These are phyloP conservation scores for Clarias laeviceps DNA, from an alignment of 2,797 vertebrate species.

Conservation along the genomic window DNA sequence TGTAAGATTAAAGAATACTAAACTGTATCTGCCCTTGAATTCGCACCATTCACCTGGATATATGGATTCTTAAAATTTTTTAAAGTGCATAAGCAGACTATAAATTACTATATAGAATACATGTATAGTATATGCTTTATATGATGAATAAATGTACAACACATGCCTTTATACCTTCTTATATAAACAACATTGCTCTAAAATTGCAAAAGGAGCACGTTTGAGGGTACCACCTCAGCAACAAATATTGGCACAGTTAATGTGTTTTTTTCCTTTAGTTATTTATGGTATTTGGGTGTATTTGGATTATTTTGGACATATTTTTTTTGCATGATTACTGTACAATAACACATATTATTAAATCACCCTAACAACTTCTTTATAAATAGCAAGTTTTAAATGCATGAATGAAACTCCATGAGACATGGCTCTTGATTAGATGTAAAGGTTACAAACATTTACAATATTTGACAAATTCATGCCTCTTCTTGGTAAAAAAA, in stretches of 20 bases:
- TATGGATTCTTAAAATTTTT: neutral
- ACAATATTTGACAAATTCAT: neutral
- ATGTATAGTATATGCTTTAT: neutral
- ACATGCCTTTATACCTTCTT: neutral
- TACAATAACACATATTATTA: neutral
- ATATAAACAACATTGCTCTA: neutral
- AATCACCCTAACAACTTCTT: neutral
- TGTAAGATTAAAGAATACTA: neutral
- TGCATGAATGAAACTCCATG: neutral
- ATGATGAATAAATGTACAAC: neutral
- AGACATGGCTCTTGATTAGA: neutral
- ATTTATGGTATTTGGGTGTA: neutral
- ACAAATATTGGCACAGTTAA: neutral
- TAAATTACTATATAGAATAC: neutral
- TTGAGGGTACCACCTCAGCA: neutral
- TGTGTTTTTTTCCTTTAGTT: neutral
- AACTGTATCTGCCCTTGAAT: neutral
- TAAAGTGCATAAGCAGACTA: neutral
- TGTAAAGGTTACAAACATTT: neutral
- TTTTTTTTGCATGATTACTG: neutral
- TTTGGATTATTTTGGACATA: neutral
- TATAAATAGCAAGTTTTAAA: neutral
- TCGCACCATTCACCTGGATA: neutral
- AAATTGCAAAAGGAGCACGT: neutral
- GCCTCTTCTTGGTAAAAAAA: neutral